A percentile compares a stretch with the other conserved stretches of the same genome.
These are phyloP conservation scores for Hyphantria cunea DNA, from an alignment of 1,140 invertebrate genomes.

Conservation along the genomic window DNA sequence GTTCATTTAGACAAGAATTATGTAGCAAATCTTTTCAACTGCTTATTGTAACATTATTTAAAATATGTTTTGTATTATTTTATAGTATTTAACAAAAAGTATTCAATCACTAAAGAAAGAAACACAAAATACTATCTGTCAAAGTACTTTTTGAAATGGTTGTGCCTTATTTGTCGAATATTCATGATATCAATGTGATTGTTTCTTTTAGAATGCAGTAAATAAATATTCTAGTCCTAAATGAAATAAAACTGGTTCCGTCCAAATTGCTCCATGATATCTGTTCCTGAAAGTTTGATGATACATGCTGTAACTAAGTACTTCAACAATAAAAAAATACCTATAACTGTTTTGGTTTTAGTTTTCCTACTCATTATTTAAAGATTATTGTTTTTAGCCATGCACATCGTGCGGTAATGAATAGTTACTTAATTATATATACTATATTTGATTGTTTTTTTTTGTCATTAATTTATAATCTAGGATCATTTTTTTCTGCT, in stretches of 20 bases:
- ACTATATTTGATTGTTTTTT: no score
- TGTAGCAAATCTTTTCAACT: no score
- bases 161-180: constrained; percentile 69
- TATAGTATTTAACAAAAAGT: no score
- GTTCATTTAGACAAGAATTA: no score
- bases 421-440: no score
- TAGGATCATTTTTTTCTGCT: no score
- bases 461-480: no score
- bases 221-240: constrained; percentile 72
- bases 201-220: constrained; percentile 64
- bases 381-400: no score
- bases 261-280: constrained; percentile 73
- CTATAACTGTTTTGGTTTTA: constrained; percentile 21
- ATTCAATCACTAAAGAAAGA: not conserved
- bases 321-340: constrained; percentile 39
- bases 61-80: no score
- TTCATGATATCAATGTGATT: constrained; percentile 45
- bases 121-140: no score
- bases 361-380: constrained; percentile 19
- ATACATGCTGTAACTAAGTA: constrained; percentile 27
- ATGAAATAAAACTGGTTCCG: constrained; percentile 69
- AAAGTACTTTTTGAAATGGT: constrained; percentile 50
- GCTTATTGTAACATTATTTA: no score
- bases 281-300: constrained; percentile 44
- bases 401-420: no score